Conservation (phyloP, 2,797 vertebrate species). For the Carapus acus region DNA sequence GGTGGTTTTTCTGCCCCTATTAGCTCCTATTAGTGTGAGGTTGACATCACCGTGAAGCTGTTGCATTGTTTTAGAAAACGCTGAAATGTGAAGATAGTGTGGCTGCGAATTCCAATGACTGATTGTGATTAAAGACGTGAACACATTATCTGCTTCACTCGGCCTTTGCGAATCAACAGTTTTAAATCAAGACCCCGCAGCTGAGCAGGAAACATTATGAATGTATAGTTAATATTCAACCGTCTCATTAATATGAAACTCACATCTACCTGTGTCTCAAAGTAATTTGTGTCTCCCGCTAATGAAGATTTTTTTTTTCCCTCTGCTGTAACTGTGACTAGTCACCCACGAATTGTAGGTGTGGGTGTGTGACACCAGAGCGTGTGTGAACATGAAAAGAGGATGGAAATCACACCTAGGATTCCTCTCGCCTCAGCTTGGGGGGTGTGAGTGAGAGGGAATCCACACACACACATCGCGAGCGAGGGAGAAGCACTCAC, state of each 20-base stretch:
- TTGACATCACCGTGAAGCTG: conserved; percentile 1
- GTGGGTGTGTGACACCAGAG: conserved; percentile 2
- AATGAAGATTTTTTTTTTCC: conserved; percentile 60
- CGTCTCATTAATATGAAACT: conserved; percentile 4
- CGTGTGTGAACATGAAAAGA: conserved; percentile 5
- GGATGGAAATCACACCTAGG: conserved; percentile 34
- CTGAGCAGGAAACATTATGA: conserved; percentile 28
- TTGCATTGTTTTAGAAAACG: neutral
- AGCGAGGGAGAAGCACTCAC: neutral
- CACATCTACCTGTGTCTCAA: conserved; percentile 11
- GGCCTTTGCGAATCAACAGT: conserved; percentile 15
- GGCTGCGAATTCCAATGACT: conserved; percentile 2
- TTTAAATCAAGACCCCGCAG: too few species aligned
- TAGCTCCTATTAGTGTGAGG: neutral
- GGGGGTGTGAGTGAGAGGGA: conserved; percentile 43
- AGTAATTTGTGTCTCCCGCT: conserved; percentile 55
- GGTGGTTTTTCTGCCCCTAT: conserved; percentile 6
- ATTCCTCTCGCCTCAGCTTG: conserved; percentile 25
- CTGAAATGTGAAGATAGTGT: neutral
- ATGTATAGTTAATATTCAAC: conserved; percentile 24
- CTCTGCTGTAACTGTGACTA: conserved; percentile 43
- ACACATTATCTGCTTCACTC: neutral
- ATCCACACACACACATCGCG: conserved; percentile 16
- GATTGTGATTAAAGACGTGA: conserved; percentile 18
- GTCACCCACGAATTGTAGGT: conserved; percentile 21